A percentile compares a stretch with the other conserved stretches of the same genome.
Evolutionary conservation across 2,888 invertebrate genomes (phyloP).

Genomic region (Dryocosmus kuriphilus): DNA sequence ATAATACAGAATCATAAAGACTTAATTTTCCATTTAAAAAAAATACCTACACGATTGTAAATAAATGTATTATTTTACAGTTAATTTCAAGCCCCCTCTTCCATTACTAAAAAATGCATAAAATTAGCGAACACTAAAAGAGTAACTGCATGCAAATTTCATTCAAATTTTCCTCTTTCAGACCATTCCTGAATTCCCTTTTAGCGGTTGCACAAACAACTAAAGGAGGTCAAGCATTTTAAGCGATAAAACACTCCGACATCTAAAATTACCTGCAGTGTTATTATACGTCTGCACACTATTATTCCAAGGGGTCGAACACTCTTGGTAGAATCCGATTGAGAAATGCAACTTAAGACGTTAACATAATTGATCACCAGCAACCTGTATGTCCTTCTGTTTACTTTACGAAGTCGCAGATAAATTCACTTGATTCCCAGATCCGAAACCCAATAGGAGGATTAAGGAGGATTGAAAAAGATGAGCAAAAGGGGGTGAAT

Average conservation of each 20-base stretch:
- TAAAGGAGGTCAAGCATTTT: slow-evolving; percentile 24
- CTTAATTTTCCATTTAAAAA: too few species aligned
- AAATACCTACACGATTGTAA: background rate
- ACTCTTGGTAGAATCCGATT: slow-evolving; percentile 39
- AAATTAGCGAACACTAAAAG: background rate
- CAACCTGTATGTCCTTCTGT: slow-evolving; percentile 16
- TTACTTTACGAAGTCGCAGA: background rate
- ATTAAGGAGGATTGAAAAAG: background rate
- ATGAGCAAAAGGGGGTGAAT: slow-evolving; percentile 18
- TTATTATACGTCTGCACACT: slow-evolving; percentile 30
- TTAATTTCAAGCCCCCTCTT: background rate
- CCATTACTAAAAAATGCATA: background rate
- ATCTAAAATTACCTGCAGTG: slow-evolving; percentile 36
- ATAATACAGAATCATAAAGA: too few species aligned
- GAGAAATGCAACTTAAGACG: slow-evolving; percentile 43
- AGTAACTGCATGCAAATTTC: background rate
- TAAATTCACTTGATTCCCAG: slow-evolving; percentile 12
- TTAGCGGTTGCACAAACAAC: background rate
- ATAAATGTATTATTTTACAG: background rate
- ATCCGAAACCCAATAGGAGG: background rate
- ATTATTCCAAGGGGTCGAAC: slow-evolving; percentile 45
- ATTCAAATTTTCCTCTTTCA: background rate
- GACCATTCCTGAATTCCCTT: background rate
- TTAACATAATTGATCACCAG: slow-evolving; percentile 48
- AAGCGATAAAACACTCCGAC: background rate